phyloP scores from a whole-genome alignment of 2,888 invertebrate genomes.

The Bembecia ichneumoniformis region DNA sequence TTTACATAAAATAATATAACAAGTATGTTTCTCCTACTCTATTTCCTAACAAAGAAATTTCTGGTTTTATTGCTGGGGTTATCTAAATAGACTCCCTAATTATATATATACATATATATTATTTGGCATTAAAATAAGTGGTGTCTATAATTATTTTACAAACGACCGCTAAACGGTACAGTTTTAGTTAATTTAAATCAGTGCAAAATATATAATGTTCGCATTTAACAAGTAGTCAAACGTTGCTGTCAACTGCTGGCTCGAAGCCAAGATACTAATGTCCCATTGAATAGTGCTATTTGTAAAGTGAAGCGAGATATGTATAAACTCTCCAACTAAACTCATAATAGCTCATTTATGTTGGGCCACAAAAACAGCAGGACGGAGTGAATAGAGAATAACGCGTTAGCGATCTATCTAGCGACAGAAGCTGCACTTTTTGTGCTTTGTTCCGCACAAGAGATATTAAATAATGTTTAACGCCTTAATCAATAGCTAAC shows the following conservation, averaged over 20 bases:
- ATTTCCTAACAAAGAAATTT: too few relatives aligned
- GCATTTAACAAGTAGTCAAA: conserved; percentile 36
- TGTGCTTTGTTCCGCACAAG: too few relatives aligned
- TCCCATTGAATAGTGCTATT: conserved; percentile 67
- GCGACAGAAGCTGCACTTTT: too few relatives aligned
- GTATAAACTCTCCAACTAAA: conserved; percentile 26
- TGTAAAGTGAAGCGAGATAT: conserved; percentile 41
- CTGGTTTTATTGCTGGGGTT: too few relatives aligned
- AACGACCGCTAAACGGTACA: not conserved
- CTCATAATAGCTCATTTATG: conserved; percentile 44
- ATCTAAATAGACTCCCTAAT: too few relatives aligned
- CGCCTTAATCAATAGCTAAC: too few relatives aligned
- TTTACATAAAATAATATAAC: too few relatives aligned
- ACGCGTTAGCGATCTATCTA: too few relatives aligned
- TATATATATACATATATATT: too few relatives aligned
- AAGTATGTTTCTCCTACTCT: too few relatives aligned
- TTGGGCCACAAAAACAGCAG: conserved; percentile 29
- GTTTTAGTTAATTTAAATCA: not conserved
- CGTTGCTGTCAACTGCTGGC: conserved; percentile 42
- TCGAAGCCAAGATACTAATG: conserved; percentile 62
- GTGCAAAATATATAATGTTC: not conserved
- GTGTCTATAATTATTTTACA: not conserved
- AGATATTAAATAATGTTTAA: too few relatives aligned
- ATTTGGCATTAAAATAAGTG: too few relatives aligned
- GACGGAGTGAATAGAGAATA: conserved; percentile 2